A percentile compares a stretch with the other conserved stretches of the same genome.
phyloP scores from a whole-genome alignment of 2,888 invertebrate genomes.

The Drosophila flavopinicola region DNA sequence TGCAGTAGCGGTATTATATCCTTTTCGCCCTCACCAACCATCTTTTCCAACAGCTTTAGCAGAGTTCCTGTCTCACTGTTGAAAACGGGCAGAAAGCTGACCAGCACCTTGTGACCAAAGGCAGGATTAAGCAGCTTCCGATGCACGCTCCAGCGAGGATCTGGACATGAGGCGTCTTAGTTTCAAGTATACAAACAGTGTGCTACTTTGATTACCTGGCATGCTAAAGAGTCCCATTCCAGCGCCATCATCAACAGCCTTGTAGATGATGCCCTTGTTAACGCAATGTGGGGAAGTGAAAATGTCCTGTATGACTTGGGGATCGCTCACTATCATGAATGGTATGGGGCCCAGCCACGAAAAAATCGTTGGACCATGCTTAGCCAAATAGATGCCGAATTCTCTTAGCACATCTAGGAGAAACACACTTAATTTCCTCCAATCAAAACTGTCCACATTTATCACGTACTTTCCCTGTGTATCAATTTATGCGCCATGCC shows the following conservation, averaged over 20 bases:
- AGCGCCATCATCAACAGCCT: constrained; percentile 77
- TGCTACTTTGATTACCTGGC: constrained; percentile 49
- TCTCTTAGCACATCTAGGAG: constrained; percentile 65
- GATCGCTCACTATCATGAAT: constrained; percentile 78
- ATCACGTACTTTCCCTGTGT: constrained; percentile 73
- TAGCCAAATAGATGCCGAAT: constrained; percentile 57
- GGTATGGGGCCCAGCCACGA: constrained; percentile 83
- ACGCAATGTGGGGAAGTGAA: constrained; percentile 80
- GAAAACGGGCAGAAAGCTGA: constrained; percentile 80
- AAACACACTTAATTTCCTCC: background rate
- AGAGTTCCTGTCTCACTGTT: constrained; percentile 72
- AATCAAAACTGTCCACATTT: background rate
- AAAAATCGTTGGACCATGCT: constrained; percentile 68
- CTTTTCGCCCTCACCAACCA: constrained; percentile 56
- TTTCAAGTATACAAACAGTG: background rate
- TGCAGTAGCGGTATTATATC: constrained; percentile 74
- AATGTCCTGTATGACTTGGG: constrained; percentile 77
- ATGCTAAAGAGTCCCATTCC: constrained; percentile 80
- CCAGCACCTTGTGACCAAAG: constrained; percentile 78
- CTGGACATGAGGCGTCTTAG: constrained; percentile 28
- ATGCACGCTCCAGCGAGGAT: constrained; percentile 80
- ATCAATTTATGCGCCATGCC: constrained; percentile 75
- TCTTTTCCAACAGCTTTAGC: constrained; percentile 48
- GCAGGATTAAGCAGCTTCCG: constrained; percentile 82
- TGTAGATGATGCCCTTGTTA: constrained; percentile 79